These are phyloP conservation scores for Motacilla tschutschensis DNA, from an alignment of 2,113 vertebrate genomes.

Conservation along the genomic window DNA sequence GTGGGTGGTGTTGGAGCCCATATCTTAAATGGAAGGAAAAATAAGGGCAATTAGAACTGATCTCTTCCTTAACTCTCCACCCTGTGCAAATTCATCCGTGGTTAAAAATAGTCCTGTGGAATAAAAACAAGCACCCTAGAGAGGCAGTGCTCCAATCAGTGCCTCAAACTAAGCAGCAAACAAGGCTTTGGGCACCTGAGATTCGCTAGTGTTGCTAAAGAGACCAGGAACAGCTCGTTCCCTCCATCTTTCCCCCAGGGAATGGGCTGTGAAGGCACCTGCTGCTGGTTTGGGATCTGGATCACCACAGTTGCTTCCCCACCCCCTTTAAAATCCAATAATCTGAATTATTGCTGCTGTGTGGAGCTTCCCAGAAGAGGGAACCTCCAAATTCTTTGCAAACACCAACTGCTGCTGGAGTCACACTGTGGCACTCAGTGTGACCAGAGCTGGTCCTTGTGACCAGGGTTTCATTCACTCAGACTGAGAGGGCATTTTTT, in stretches of 20 bases:
- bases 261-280: background rate
- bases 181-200: background rate
- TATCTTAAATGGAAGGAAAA: background rate
- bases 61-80: background rate
- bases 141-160: background rate
- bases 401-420: background rate
- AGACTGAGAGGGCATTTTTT: accelerated
- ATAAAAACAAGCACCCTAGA: background rate
- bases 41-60: background rate
- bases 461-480: accelerated
- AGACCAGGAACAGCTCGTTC: background rate
- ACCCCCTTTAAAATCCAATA: background rate
- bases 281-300: background rate
- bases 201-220: background rate
- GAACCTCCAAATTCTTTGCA: background rate
- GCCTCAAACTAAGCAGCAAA: background rate
- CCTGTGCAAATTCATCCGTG: background rate
- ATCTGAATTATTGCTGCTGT: background rate
- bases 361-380: background rate
- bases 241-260: background rate
- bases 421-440: background rate
- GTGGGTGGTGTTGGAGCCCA: background rate
- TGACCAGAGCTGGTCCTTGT: background rate
- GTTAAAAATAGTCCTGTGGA: background rate
- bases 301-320: background rate